Percentiles rank a stretch among this genome's conserved stretches.
Evolutionary conservation across 2,888 invertebrate genomes (phyloP).

Genomic region (Gymnosoma rotundatum): DNA sequence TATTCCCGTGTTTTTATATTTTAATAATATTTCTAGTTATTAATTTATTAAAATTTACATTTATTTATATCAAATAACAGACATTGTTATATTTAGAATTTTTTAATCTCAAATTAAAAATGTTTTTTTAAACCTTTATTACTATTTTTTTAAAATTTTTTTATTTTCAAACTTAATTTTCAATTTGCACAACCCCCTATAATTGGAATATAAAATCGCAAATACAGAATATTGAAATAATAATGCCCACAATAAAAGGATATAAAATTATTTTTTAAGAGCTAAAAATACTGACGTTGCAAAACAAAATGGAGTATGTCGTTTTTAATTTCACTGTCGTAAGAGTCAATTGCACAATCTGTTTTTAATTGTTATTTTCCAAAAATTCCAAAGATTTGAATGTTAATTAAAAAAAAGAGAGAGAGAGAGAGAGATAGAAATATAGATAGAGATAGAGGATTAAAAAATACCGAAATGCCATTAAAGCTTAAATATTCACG

Average conservation of each 20-base stretch:
- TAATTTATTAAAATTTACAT: no score
- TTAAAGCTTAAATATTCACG: conserved; percentile 27
- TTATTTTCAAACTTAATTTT: not conserved
- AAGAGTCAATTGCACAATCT: conserved; percentile 59
- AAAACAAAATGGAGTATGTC: conserved; percentile 21
- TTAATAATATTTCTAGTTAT: no score
- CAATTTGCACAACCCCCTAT: conserved; percentile 7
- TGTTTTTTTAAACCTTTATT: no score
- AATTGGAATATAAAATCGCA: conserved; percentile 15
- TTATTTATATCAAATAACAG: no score
- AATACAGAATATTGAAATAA: not conserved
- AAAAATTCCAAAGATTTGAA: conserved; percentile 45
- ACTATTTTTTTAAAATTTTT: not conserved
- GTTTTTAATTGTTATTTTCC: conserved; percentile 62
- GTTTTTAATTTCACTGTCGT: conserved; percentile 25
- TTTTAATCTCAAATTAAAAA: no score
- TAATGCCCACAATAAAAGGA: conserved; percentile 6
- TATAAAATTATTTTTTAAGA: conserved; percentile 11
- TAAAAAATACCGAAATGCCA: not conserved
- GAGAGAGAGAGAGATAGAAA: not conserved
- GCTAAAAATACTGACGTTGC: conserved; percentile 10
- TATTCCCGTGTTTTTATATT: no score
- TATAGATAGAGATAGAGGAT: no score
- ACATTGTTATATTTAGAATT: no score
- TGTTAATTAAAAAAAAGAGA: conserved; percentile 44